Percentiles rank a stretch among this genome's conserved stretches.
phyloP scores from a whole-genome alignment of 2,113 vertebrate species.

The Gymnogyps californianus region DNA sequence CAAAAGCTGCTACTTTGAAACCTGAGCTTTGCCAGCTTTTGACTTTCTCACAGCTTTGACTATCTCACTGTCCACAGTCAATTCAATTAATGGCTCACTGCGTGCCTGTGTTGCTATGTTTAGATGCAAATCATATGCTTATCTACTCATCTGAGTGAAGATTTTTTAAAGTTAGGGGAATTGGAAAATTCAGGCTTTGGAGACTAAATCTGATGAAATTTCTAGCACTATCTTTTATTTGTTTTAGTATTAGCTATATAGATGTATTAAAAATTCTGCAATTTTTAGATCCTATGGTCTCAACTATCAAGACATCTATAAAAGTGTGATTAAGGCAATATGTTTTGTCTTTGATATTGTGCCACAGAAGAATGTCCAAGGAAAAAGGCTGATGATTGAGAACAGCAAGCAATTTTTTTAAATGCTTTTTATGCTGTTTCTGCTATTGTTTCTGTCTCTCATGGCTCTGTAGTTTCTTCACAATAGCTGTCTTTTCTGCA shows the following conservation, averaged over 20 bases:
- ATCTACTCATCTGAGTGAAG: not conserved
- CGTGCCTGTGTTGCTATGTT: not conserved
- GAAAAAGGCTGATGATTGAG: not conserved
- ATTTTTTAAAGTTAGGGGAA: not conserved
- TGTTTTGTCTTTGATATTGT: not conserved
- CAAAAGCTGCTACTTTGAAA: not conserved
- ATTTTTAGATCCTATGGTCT: not conserved
- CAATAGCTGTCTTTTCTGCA: not conserved
- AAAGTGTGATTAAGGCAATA: not conserved
- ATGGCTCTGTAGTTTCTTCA: not conserved
- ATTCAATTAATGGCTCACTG: not conserved
- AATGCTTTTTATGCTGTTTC: not conserved
- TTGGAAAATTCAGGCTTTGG: not conserved
- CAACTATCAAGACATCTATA: not conserved
- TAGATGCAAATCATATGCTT: not conserved
- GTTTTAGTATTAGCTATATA: not conserved
- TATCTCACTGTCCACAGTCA: not conserved
- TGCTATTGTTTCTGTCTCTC: not conserved
- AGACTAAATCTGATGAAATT: not conserved
- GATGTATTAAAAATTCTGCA: not conserved
- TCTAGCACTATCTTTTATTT: not conserved
- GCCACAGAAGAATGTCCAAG: not conserved
- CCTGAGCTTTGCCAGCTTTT: not conserved
- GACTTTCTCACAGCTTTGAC: too few relatives aligned
- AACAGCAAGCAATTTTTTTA: not conserved